These are phyloP conservation scores for Clupea harengus DNA, from an alignment of 2,113 vertebrate species.

Conservation along the genomic window DNA sequence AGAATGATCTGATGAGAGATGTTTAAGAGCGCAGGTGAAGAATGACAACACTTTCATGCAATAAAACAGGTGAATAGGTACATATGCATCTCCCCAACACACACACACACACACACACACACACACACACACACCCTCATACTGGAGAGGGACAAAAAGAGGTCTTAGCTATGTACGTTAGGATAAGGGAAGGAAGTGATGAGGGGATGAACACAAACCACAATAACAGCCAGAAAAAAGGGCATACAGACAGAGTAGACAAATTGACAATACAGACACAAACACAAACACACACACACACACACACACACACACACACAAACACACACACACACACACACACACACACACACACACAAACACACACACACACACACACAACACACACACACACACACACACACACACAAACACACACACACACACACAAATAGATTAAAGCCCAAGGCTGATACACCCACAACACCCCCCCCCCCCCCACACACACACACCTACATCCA, in stretches of 20 bases:
- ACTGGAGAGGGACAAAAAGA: too few relatives aligned
- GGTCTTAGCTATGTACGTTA: too few relatives aligned
- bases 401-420: not conserved
- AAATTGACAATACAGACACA: not conserved
- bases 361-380: not conserved
- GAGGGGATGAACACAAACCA: too few relatives aligned
- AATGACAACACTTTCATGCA: not conserved
- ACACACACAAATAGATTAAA: too few relatives aligned
- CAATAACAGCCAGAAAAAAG: too few relatives aligned
- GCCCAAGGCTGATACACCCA: too few relatives aligned
- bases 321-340: not conserved
- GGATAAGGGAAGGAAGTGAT: too few relatives aligned
- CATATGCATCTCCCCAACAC: not conserved
- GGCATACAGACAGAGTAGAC: too few relatives aligned
- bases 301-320: not conserved
- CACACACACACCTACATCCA: too few relatives aligned
- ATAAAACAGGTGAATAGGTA: not conserved
- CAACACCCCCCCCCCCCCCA: too few relatives aligned
- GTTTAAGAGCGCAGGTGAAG: conserved; percentile 14
- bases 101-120: not conserved
- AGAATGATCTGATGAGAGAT: conserved; percentile 74
- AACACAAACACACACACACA: not conserved
- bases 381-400: not conserved
- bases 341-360: not conserved
- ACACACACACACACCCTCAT: too few relatives aligned